Conservation (phyloP, 1,140 invertebrate species). For the Saxidomus purpurata region DNA sequence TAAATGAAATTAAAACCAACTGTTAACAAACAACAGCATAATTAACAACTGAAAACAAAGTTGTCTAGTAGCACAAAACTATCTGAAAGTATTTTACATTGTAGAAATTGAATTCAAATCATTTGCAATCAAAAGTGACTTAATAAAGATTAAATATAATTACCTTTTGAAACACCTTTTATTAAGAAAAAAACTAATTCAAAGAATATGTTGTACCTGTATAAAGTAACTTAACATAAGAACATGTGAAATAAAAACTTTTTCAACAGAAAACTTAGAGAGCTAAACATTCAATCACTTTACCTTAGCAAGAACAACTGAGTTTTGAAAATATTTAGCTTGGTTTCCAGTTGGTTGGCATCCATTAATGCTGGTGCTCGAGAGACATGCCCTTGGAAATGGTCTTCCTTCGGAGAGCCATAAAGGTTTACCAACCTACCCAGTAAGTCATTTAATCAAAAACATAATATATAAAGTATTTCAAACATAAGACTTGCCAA, state of each 20-base stretch:
- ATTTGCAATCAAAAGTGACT: too few species aligned
- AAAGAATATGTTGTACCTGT: too few species aligned
- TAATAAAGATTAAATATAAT: too few species aligned
- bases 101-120: too few species aligned
- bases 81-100: too few species aligned
- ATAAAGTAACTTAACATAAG: too few species aligned
- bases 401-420: slow-evolving; percentile 8
- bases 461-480: not conserved
- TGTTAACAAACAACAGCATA: too few species aligned
- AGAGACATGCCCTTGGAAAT: slow-evolving; percentile 29
- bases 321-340: slow-evolving; percentile 31
- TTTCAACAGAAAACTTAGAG: not conserved
- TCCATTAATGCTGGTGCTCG: slow-evolving; percentile 9
- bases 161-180: too few species aligned
- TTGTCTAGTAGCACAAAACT: too few species aligned
- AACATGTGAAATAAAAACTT: not conserved
- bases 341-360: not conserved
- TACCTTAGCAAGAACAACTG: slow-evolving; percentile 40
- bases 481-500: not conserved
- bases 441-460: not conserved
- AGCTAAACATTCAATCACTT: not conserved
- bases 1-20: too few species aligned
- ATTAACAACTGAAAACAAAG: too few species aligned
- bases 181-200: too few species aligned
- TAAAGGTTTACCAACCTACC: slow-evolving; percentile 3